A percentile compares a stretch with the other conserved stretches of the same genome.
These are phyloP conservation scores for Eriocheir sinensis DNA, from an alignment of 1,140 invertebrate genomes.

Conservation along the genomic window DNA sequence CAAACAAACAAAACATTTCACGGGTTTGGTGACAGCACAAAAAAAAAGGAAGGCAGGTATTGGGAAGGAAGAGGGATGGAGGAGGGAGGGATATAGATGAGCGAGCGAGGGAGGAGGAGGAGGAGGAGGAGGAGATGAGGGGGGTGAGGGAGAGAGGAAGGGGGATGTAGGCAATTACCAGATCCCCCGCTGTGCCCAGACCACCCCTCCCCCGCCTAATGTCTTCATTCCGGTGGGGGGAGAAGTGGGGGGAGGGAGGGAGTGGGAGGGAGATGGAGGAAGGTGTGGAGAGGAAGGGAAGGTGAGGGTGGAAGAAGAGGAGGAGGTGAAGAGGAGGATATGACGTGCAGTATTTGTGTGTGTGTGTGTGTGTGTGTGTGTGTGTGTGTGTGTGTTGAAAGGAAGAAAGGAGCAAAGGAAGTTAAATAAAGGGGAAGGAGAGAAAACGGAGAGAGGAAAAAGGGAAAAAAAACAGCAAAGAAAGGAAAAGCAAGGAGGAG, in stretches of 20 bases:
- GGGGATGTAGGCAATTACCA: slow-evolving; percentile 54
- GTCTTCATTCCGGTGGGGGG: slow-evolving; percentile 51
- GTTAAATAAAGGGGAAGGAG: too few species aligned
- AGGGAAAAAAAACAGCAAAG: too few species aligned
- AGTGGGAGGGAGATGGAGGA: neutral
- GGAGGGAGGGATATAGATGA: slow-evolving; percentile 16
- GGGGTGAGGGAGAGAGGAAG: neutral
- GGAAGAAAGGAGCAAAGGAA: too few species aligned
- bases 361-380: neutral
- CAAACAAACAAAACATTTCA: neutral
- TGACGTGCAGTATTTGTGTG: slow-evolving; percentile 41
- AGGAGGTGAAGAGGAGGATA: neutral
- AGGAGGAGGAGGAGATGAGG: neutral
- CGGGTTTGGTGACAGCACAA: neutral
- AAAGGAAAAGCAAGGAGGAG: too few species aligned
- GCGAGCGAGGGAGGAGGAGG: neutral
- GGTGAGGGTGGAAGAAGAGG: neutral
- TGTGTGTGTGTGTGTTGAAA: slow-evolving; percentile 23
- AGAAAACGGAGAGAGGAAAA: too few species aligned
- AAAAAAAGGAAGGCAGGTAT: neutral
- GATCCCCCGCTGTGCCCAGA: slow-evolving; percentile 37
- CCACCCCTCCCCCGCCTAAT: slow-evolving; percentile 44
- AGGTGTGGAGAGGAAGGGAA: neutral
- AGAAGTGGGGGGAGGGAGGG: slow-evolving; percentile 26
- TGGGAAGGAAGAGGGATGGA: slow-evolving; percentile 34